A percentile compares a stretch with the other conserved stretches of the same genome.
Conservation (phyloP, 2,888 invertebrate genomes). For the Chymomyza caudatula region DNA sequence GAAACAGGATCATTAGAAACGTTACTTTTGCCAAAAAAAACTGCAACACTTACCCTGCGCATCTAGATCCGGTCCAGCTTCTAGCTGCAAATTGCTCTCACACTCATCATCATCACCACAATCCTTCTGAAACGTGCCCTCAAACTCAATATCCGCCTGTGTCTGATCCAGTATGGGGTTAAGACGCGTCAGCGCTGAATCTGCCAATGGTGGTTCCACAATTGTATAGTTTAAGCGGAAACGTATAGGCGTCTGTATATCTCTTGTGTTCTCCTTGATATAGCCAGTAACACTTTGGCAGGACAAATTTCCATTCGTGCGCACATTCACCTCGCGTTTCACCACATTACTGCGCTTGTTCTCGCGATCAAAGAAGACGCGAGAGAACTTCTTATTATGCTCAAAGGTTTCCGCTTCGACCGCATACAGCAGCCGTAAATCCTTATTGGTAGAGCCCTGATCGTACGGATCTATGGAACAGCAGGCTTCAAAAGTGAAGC, state of each 20-base stretch:
- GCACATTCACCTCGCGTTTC: constrained; percentile 82
- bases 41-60: constrained; percentile 70
- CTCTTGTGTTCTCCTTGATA: constrained; percentile 90
- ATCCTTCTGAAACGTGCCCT: constrained; percentile 93
- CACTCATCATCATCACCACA: constrained; percentile 93
- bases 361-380: constrained; percentile 86
- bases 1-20: too few relatives aligned
- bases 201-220: constrained; percentile 83
- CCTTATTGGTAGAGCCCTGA: constrained; percentile 76
- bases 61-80: constrained; percentile 78
- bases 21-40: not conserved
- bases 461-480: constrained; percentile 85
- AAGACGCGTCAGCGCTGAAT: constrained; percentile 69
- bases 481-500: constrained; percentile 90
- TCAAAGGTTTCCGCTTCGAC: constrained; percentile 91
- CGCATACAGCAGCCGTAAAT: constrained; percentile 83
- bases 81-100: constrained; percentile 87
- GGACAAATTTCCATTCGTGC: constrained; percentile 80
- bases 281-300: constrained; percentile 90
- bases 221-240: constrained; percentile 92
- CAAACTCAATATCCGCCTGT: constrained; percentile 87
- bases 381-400: constrained; percentile 86
- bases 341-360: constrained; percentile 81
- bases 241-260: constrained; percentile 92
- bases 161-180: constrained; percentile 93